phyloP scores from a whole-genome alignment of 2,888 invertebrate genomes.

The Thymelicus acteon region DNA sequence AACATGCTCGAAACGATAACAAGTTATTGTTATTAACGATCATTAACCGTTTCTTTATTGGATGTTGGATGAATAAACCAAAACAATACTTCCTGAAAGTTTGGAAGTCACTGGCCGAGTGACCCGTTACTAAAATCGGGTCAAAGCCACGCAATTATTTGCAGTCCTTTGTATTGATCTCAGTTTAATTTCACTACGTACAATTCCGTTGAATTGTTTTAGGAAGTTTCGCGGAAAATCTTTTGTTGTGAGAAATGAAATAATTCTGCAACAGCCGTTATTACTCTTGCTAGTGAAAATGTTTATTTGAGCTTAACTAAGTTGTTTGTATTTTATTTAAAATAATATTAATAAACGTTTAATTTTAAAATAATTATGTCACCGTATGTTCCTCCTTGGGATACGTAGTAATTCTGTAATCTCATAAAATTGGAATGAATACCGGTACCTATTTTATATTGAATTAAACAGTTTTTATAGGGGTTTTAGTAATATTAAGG shows the following conservation, averaged over 20 bases:
- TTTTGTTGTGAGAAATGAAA: slow-evolving; percentile 28
- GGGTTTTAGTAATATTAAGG: too few relatives aligned
- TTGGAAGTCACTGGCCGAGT: slow-evolving; percentile 18
- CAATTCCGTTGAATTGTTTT: slow-evolving; percentile 14
- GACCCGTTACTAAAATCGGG: slow-evolving; percentile 46
- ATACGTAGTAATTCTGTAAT: too few relatives aligned
- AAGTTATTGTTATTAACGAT: too few relatives aligned
- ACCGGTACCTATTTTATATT: too few relatives aligned
- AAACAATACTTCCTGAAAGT: not conserved
- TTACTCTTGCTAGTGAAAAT: slow-evolving; percentile 16
- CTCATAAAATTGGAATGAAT: too few relatives aligned
- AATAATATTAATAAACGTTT: too few relatives aligned
- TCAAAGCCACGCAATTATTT: slow-evolving; percentile 49
- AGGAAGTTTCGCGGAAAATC: slow-evolving; percentile 12
- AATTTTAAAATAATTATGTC: too few relatives aligned
- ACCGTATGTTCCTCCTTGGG: too few relatives aligned
- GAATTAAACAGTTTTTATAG: too few relatives aligned
- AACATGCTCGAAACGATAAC: too few relatives aligned
- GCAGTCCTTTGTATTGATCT: slow-evolving; percentile 43
- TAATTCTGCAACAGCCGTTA: slow-evolving; percentile 10
- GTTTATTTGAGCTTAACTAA: not conserved
- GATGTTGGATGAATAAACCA: too few relatives aligned
- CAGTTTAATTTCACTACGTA: slow-evolving; percentile 33
- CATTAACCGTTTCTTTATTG: too few relatives aligned
- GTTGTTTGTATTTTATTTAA: not conserved